Evolutionary conservation across 2,113 vertebrate genomes (phyloP).

Genomic region (Proteles cristata): DNA sequence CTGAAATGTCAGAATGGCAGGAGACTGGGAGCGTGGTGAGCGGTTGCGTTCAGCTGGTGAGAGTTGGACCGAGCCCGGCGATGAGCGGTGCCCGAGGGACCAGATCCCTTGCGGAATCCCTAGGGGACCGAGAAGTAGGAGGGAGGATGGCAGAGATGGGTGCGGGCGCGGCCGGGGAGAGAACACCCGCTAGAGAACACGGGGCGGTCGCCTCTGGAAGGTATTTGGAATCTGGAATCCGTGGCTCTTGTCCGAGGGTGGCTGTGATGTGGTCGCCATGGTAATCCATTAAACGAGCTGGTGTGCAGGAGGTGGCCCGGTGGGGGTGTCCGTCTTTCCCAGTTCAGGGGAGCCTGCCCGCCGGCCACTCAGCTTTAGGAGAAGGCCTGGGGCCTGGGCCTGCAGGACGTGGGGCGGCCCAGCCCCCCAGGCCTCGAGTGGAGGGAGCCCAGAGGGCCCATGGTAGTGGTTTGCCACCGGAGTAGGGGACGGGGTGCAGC

Average conservation of each 20-base stretch:
- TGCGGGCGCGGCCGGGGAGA: background rate
- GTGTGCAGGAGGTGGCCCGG: background rate
- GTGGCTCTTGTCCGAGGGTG: background rate
- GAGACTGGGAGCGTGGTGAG: background rate
- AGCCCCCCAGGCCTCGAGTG: background rate
- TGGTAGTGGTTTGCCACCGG: too few species aligned
- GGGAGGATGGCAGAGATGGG: background rate
- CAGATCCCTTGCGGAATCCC: background rate
- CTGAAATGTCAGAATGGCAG: background rate
- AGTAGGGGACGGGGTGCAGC: background rate
- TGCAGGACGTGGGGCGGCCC: background rate
- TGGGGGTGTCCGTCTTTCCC: background rate
- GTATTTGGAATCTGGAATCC: background rate
- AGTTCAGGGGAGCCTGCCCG: background rate
- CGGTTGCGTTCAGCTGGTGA: background rate
- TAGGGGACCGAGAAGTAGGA: background rate
- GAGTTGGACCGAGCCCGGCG: too few species aligned
- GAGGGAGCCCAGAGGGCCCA: background rate
- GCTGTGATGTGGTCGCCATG: background rate
- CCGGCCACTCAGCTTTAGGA: background rate
- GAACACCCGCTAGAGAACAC: too few species aligned
- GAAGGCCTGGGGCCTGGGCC: background rate
- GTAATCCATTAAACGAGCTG: background rate
- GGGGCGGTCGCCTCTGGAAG: background rate
- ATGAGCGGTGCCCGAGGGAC: background rate